Evolutionary conservation across 2,888 invertebrate species (phyloP), one percentile per base, ranked within the genome.

Genomic region (Homarus gammarus): DNA sequence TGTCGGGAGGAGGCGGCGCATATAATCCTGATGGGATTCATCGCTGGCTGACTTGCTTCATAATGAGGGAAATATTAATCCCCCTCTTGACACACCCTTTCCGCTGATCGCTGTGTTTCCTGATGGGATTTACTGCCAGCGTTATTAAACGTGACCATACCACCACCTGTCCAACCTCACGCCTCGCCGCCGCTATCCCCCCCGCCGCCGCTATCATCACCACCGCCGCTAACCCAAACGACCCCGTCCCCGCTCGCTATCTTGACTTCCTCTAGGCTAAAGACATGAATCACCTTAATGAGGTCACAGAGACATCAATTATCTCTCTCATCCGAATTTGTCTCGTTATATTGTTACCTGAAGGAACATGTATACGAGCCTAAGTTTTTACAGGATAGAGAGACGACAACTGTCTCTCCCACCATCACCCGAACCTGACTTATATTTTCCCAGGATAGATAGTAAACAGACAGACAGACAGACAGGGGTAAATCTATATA

Each of bases 51-150:
- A 64, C 81, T 64, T 33, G 61, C 81, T 64, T 56, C 64, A 81
- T 81, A 81, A 81, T 81, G n/a, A 36, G 10, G 81, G 64, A 64
- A 81, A 64, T 81, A 81, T 81, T 84, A 84, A 84, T 84, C 73
- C 75, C 75, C 61, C 27, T 49, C 61, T 38, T 49, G 40, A 70
- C 70, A 75, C 61, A 40, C 61, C 31, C 61, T 61, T 75, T 75
- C 51, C 75, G 84, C 84, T 84, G 84, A 84, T 3, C 18, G 75
- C 72, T 56, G 75, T 51, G 73, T 22, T 84, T 75, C 40, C 12
- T 84, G 73, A 75, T 33, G 40, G 84, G 84, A 84, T 84, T 75
- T 36, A 27, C 68, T 36, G 33, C 64, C 40, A 31, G 33, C 27
- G 36, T 73, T 49, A 51, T 36, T 31, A 61, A 27, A 18, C 10